Conservation (phyloP, 2,888 invertebrate genomes). For the Aleiodes testaceus region DNA sequence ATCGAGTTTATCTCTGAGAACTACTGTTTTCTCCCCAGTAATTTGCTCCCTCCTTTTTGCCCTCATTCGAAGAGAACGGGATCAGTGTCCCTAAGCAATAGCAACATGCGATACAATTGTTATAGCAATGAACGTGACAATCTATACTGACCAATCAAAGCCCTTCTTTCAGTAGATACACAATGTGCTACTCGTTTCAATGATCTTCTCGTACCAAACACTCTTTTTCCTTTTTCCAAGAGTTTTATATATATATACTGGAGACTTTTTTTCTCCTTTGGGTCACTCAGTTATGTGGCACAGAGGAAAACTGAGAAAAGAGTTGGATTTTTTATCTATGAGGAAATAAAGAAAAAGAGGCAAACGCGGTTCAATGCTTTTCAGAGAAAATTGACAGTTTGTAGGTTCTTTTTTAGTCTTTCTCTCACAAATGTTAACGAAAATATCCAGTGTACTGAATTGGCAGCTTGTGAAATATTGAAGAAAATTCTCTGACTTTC, state of each 20-base stretch:
- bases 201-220: neutral
- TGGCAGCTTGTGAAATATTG: no score
- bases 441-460: no score
- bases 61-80: neutral
- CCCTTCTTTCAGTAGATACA: constrained; percentile 2
- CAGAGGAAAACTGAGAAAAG: constrained; percentile 9
- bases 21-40: neutral
- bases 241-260: constrained; percentile 6
- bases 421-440: neutral
- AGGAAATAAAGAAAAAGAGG: neutral
- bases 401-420: neutral
- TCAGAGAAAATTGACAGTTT: constrained; percentile 8
- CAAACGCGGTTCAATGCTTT: neutral
- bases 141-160: constrained; percentile 45
- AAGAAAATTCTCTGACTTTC: no score
- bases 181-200: constrained; percentile 8
- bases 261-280: neutral
- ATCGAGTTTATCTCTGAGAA: neutral
- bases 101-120: constrained; percentile 2
- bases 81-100: constrained; percentile 15
- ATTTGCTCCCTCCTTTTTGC: constrained; percentile 14
- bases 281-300: constrained; percentile 1
- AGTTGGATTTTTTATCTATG: constrained; percentile 15
- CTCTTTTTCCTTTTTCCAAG: constrained; percentile 16
- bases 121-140: constrained; percentile 50